These are phyloP conservation scores for Caenorhabditis drosophilae DNA, from an alignment of 2,888 invertebrate species.

Conservation along the genomic window DNA sequence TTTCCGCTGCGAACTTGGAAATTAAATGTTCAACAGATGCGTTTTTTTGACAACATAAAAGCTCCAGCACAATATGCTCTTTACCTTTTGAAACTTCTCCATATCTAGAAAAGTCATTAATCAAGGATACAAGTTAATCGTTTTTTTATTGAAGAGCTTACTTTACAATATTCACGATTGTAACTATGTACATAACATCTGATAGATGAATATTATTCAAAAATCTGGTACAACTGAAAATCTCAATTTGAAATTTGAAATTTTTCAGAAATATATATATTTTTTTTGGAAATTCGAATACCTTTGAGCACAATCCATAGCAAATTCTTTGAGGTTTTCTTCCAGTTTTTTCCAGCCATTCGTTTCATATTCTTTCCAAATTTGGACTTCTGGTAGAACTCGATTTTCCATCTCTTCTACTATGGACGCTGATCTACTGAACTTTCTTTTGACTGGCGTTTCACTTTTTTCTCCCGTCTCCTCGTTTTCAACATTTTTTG, in stretches of 20 bases:
- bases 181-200: slow-evolving; percentile 45
- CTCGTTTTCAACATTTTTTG: neutral
- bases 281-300: slow-evolving; percentile 6
- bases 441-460: slow-evolving; percentile 39
- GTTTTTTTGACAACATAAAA: slow-evolving; percentile 38
- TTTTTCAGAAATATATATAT: neutral
- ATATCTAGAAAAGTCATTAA: slow-evolving; percentile 15
- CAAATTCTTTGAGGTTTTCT: slow-evolving; percentile 40
- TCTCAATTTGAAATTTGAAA: slow-evolving; percentile 1
- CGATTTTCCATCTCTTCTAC: slow-evolving; percentile 59
- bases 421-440: slow-evolving; percentile 55
- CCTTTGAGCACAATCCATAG: slow-evolving; percentile 52
- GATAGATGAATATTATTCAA: slow-evolving; percentile 55
- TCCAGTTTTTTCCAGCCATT: slow-evolving; percentile 39
- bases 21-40: slow-evolving; percentile 25
- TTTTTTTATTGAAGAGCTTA: slow-evolving; percentile 2
- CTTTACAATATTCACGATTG: slow-evolving; percentile 39
- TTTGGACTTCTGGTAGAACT: slow-evolving; percentile 45
- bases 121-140: neutral
- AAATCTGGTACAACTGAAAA: slow-evolving; percentile 53
- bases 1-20: slow-evolving; percentile 28
- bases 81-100: slow-evolving; percentile 33
- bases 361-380: slow-evolving; percentile 46
- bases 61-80: slow-evolving; percentile 45
- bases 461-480: neutral